phyloP scores from a whole-genome alignment of 2,888 invertebrate species.

The Phengaris arion region DNA sequence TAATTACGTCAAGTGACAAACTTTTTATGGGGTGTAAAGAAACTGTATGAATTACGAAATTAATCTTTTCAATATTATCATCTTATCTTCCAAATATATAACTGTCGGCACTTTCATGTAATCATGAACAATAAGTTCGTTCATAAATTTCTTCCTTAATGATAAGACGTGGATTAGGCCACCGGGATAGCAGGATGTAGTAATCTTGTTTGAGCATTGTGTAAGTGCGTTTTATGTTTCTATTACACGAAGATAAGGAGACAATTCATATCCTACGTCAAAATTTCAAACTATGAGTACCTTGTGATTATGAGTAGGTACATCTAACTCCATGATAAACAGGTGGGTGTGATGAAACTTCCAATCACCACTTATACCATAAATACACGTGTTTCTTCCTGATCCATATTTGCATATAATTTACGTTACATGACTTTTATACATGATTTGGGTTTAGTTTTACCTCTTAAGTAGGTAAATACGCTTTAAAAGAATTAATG shows the following conservation, averaged over 20 bases:
- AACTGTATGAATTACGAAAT: not conserved
- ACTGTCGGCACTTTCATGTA: conserved; percentile 4
- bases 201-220: conserved; percentile 69
- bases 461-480: no score
- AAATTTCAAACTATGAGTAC: not conserved
- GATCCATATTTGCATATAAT: not conserved
- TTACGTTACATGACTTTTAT: no score
- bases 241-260: conserved; percentile 40
- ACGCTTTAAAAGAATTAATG: no score
- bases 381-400: not conserved
- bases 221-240: conserved; percentile 48
- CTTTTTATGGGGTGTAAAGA: no score
- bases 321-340: not conserved
- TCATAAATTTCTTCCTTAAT: conserved; percentile 66
- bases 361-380: no score
- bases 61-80: not conserved
- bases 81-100: not conserved
- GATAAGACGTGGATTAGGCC: conserved; percentile 71
- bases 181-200: conserved; percentile 74
- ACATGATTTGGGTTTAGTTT: no score
- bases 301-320: not conserved
- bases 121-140: conserved; percentile 43
- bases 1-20: no score
- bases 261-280: conserved; percentile 31
- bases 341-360: no score